Conservation (phyloP, 2,113 vertebrate genomes). For the Chaetops frenatus region DNA sequence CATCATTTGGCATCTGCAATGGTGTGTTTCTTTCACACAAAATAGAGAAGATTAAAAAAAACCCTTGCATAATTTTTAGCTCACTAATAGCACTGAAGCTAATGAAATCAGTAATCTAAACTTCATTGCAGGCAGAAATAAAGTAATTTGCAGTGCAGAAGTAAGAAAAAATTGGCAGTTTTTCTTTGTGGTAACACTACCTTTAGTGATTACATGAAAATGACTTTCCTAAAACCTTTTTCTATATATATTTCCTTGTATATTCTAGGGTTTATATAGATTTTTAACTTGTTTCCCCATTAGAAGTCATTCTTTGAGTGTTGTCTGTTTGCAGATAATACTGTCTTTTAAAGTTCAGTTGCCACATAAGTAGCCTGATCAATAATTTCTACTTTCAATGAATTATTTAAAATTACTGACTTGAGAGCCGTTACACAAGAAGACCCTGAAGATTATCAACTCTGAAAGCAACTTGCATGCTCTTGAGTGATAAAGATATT, state of each 20-base stretch:
- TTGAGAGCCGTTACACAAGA: background rate
- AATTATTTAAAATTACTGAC: background rate
- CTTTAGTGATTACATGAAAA: background rate
- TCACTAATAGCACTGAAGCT: background rate
- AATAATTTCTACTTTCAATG: background rate
- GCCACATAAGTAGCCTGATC: background rate
- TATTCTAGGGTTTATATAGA: background rate
- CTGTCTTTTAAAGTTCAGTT: background rate
- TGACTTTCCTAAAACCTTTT: background rate
- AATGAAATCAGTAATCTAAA: background rate
- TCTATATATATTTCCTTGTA: background rate
- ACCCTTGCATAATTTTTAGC: rapidly evolving
- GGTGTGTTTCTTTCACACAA: background rate
- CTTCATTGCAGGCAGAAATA: background rate
- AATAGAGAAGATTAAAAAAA: background rate
- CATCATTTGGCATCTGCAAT: background rate
- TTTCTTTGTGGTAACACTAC: background rate
- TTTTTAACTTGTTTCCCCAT: background rate
- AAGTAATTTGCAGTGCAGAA: background rate
- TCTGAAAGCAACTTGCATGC: background rate
- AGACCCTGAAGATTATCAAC: background rate
- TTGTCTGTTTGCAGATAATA: background rate
- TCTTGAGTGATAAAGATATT: constrained; percentile 23
- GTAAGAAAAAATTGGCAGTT: background rate
- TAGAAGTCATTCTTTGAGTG: background rate